Base-by-base conservation (phyloP, 1,140 invertebrate genomes). In the Drosophila suzukii region DNA sequence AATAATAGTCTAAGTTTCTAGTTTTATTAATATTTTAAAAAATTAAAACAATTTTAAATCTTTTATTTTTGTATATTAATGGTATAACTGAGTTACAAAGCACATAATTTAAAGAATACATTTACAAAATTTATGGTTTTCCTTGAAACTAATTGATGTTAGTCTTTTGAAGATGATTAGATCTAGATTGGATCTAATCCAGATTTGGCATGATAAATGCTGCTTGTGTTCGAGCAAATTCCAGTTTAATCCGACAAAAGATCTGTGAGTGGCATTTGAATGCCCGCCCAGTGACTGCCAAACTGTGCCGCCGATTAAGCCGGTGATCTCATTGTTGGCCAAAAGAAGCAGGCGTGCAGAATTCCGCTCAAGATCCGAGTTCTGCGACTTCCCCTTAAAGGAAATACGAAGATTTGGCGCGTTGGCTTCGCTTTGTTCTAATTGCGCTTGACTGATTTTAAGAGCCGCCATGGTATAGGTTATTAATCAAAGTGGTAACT, bases 371-470 rank as follows among this genome's bases (percentile, higher is more conserved):
- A 44, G 60, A 76, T 49, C 24, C 20, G 55, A 55, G 41, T 41
- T 55, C 55, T 39, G 50, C 56, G 39, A 43, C 38, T 49, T 61
- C 38, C 63, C 70, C 55, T 63, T 34, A 89, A 84, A 89, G 77
- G 73, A 89, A 89, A 81, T 65, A 59, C 71, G 63, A 75, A 54
- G 65, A 73, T 80, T 53, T 49, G 46, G 60, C n/a, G 47, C 20
- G 58, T 56, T 61, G 57, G 53, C 53, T 57, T 50, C 47, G 65
- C 84, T 89, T 89, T 89, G 84, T 89, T 90, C 79, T 81, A 78
- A 90, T 84, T 90, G 84, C 84, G 84, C 85, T 84, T 77, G 77
- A 89, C 77, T 90, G 85, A 89, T 39, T 89, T 89, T 90, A 84
- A 90, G 81, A 80, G 81, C 78, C 51, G 61, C 58, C 43, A 56